phyloP scores from a whole-genome alignment of 2,797 vertebrate genomes.

The Centroberyx gerrardi region DNA sequence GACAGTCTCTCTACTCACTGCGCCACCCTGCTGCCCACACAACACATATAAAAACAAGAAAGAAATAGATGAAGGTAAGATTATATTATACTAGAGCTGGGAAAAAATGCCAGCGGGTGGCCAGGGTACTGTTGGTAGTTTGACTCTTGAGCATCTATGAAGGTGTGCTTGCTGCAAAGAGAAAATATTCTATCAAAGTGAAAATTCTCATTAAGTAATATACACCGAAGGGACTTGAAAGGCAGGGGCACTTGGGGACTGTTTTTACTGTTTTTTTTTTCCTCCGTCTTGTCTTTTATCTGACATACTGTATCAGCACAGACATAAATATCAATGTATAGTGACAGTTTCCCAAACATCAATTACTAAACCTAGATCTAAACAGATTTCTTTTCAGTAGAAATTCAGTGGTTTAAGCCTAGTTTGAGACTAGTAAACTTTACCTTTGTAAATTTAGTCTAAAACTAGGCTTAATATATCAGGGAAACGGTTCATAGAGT shows the following conservation, averaged over 20 bases:
- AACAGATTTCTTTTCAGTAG: conserved; percentile 41
- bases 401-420: conserved; percentile 42
- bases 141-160: conserved; percentile 31
- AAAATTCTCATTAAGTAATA: conserved; percentile 26
- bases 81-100: neutral
- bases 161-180: conserved; percentile 27
- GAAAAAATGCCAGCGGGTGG: conserved; percentile 36
- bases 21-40: too few species aligned
- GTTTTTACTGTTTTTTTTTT: conserved; percentile 12
- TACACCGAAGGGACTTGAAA: conserved; percentile 36
- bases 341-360: neutral
- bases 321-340: conserved; percentile 23
- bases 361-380: conserved; percentile 56
- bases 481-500: conserved; percentile 39
- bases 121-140: conserved; percentile 30
- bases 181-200: conserved; percentile 21
- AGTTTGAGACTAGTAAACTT: conserved; percentile 16
- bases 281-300: conserved; percentile 20
- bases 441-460: conserved; percentile 56
- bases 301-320: conserved; percentile 47
- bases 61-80: conserved; percentile 9
- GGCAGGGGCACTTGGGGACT: conserved; percentile 29
- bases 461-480: conserved; percentile 57
- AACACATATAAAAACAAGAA: too few species aligned
- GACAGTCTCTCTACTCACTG: too few species aligned